Conservation (phyloP, 2,888 invertebrate species). For the Conchocele bisecta region DNA sequence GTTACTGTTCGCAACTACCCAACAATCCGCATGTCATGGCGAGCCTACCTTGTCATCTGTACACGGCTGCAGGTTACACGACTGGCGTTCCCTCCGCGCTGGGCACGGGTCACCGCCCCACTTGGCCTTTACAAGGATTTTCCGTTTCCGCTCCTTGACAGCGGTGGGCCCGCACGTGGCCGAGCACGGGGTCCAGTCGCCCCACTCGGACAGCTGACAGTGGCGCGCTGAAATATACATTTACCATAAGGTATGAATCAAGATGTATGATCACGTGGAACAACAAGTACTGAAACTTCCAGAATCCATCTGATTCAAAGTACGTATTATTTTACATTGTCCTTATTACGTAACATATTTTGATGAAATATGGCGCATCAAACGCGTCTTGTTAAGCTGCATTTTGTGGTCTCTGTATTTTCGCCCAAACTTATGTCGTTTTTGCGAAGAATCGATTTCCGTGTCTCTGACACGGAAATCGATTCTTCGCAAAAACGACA, state of each 20-base stretch:
- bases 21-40: neutral
- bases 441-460: too few species aligned
- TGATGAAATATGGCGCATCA: too few species aligned
- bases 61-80: slow-evolving; percentile 78
- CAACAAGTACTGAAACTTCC: neutral
- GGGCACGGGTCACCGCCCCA: slow-evolving; percentile 74
- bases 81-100: slow-evolving; percentile 71
- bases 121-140: slow-evolving; percentile 67
- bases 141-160: slow-evolving; percentile 73
- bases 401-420: too few species aligned
- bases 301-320: too few species aligned
- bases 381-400: too few species aligned
- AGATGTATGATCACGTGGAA: neutral
- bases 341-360: too few species aligned
- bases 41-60: slow-evolving; percentile 68
- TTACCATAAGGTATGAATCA: neutral
- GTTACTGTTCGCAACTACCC: neutral
- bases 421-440: too few species aligned
- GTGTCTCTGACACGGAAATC: too few species aligned
- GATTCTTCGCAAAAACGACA: too few species aligned
- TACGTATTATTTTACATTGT: too few species aligned
- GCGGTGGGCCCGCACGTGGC: slow-evolving; percentile 83
- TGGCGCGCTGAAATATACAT: slow-evolving; percentile 66
- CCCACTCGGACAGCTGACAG: slow-evolving; percentile 82
- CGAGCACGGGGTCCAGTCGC: slow-evolving; percentile 84